Conservation (phyloP, 2,113 vertebrate genomes). For the Macroglossus sobrinus region DNA sequence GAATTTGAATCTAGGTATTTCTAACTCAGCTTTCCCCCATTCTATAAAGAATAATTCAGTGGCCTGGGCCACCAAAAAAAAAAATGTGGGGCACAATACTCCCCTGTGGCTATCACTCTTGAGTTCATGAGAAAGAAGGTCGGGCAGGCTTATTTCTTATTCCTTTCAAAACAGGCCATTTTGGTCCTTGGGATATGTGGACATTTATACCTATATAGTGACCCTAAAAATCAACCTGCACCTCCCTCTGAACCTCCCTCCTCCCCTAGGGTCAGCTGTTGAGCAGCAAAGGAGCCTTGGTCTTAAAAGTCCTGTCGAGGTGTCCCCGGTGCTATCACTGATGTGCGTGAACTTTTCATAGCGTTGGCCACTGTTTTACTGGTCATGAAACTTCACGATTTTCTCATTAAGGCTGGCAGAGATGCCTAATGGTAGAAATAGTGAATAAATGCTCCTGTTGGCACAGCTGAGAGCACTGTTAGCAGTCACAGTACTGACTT, state of each 20-base stretch:
- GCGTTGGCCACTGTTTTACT: background rate
- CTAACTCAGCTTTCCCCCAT: background rate
- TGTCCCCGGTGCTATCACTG: background rate
- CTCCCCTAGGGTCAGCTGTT: background rate
- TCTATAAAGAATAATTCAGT: background rate
- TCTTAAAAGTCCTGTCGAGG: background rate
- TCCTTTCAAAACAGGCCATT: background rate
- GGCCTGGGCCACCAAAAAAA: background rate
- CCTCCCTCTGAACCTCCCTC: background rate
- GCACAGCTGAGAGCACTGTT: background rate
- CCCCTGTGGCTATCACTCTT: background rate
- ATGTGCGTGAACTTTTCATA: background rate
- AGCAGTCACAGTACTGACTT: background rate
- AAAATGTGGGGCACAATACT: background rate
- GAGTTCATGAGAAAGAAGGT: background rate
- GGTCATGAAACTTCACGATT: background rate
- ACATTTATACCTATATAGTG: background rate
- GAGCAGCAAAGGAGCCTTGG: background rate
- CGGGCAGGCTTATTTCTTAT: background rate
- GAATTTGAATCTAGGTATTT: background rate
- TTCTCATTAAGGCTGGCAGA: background rate
- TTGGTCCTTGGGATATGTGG: background rate
- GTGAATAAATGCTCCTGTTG: background rate
- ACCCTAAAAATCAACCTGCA: background rate
- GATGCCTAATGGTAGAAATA: accelerated